Evolutionary conservation across 2,113 vertebrate genomes (phyloP).

Genomic region (Rattus norvegicus): GRCr8 NC_086026.1:47732001-47732500

Average conservation of each 20-base stretch:
- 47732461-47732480: not conserved
- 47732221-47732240: not conserved
- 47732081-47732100: slow-evolving; percentile 86
- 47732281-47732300: not conserved
- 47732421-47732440: not conserved
- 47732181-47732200: slow-evolving; percentile 79
- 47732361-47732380: not conserved
- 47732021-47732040: not conserved
- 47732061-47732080: slow-evolving; percentile 43
- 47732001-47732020: fast-evolving
- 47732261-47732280: no score
- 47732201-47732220: not conserved
- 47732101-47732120: slow-evolving; percentile 90
- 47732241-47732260: not conserved
- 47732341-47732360: not conserved
- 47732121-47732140: slow-evolving; percentile 81
- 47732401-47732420: not conserved
- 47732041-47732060: not conserved
- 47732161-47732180: slow-evolving; percentile 72
- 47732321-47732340: not conserved
- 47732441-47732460: not conserved
- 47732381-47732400: not conserved
- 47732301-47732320: not conserved
- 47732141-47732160: slow-evolving; percentile 77
- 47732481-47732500: not conserved